Evolutionary conservation across 1,140 invertebrate genomes (phyloP).

Genomic region (Mylabris phalerata): DNA sequence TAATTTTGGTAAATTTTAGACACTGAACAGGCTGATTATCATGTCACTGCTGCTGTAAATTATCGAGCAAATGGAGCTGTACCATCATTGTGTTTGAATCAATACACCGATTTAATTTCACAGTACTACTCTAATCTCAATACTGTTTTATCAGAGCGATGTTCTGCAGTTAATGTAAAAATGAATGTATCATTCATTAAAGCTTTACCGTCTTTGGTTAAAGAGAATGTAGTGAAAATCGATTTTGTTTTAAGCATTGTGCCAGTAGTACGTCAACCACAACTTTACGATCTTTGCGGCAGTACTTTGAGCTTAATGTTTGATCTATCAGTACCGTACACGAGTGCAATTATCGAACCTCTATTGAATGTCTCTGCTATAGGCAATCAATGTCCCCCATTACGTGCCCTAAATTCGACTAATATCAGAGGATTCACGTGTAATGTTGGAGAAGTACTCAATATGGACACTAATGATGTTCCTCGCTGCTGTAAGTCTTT

Average conservation of each 20-base stretch:
- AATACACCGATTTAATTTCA: slow-evolving; percentile 78
- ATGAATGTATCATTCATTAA: slow-evolving; percentile 89
- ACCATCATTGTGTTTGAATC: slow-evolving; percentile 69
- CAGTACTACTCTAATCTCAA: slow-evolving; percentile 78
- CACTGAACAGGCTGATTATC: slow-evolving; percentile 88
- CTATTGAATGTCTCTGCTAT: slow-evolving; percentile 82
- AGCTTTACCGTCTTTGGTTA: slow-evolving; percentile 64
- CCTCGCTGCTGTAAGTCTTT: slow-evolving; percentile 79
- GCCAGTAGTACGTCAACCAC: slow-evolving; percentile 77
- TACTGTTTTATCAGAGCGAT: slow-evolving; percentile 76
- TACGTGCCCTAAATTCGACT: slow-evolving; percentile 77
- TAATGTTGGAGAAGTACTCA: slow-evolving; percentile 85
- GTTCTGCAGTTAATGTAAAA: slow-evolving; percentile 89
- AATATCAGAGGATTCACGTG: slow-evolving; percentile 87
- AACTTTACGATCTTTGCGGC: slow-evolving; percentile 90
- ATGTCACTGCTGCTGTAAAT: slow-evolving; percentile 79
- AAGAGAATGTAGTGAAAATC: slow-evolving; percentile 83
- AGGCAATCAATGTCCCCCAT: slow-evolving; percentile 84
- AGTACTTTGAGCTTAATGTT: slow-evolving; percentile 90
- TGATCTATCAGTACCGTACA: slow-evolving; percentile 86
- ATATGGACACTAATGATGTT: slow-evolving; percentile 84
- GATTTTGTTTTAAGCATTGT: slow-evolving; percentile 83
- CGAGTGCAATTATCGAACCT: slow-evolving; percentile 84
- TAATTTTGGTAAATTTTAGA: slow-evolving; percentile 45
- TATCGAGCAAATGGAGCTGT: slow-evolving; percentile 88